Base-by-base conservation (phyloP, 2,797 vertebrate genomes). In the Heterohyrax brucei region DNA sequence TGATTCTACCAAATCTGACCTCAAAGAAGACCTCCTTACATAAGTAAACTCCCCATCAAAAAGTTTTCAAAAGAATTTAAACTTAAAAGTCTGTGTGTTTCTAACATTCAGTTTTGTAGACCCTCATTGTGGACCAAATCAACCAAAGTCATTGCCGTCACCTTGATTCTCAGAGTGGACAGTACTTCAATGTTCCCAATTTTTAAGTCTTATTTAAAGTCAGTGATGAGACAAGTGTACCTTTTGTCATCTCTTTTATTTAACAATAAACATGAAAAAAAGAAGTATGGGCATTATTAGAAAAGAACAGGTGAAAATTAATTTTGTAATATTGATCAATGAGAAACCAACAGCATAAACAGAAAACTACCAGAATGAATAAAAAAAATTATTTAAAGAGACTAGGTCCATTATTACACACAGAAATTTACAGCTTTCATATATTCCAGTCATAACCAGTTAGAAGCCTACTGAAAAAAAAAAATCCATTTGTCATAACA, bases 141-240 rank as follows among this genome's bases (percentile, higher is more conserved):
- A 56, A 56, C 13, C 53, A 56, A 56, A 56, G 2, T 12, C 53
- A 16, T 56, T 56, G 53, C 53, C 53, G 14, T 56, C 13, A 3
- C 4, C 13, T 56, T 16, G 10, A 16, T 56, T 56, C 28, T 79
- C 70, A 7, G 3, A 2, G 7, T 70, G 50, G 50, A 44, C 1
- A 8, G 24, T 22, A 28, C 81, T 53, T 76, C 10, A 75, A 2
- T n/a, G 19, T 53, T 21, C 22, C 64, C 13, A 18, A 7, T 44
- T 80, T 81, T 72, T 33, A 84, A 87, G 28, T 21, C 68, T 87
- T 22, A 19, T 75, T 50, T 13, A 79, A 91, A 96, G 72, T 87
- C 92, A 82, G 21, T 48, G 78, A 13, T 7, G 44, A 26, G 30
- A 44, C 24, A 19, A 16, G 6, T 44, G 3, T 89, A 16, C 64